Base-by-base conservation (phyloP, 2,797 vertebrate genomes). In the Carapus acus region DNA sequence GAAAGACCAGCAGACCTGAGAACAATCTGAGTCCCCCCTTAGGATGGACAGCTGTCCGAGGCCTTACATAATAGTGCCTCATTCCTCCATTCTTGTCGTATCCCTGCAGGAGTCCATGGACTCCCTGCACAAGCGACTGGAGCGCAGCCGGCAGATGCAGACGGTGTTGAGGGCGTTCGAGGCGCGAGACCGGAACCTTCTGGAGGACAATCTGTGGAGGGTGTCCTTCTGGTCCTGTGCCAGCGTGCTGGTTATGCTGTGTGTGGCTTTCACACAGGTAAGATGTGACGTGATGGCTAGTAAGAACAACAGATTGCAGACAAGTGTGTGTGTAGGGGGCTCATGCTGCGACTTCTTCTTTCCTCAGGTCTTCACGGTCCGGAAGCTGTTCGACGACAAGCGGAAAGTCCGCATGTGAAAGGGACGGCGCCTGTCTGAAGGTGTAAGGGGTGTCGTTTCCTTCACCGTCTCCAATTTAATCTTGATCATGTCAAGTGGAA, bases 141-240 rank as follows among this genome's bases (percentile, higher is more conserved):
- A 93, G 58, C 89, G 90, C 23, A 93, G 92, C 65, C 85, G 91
- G 34, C 93, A 95, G 75, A 87, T 94, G 87, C 91, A 95, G 80
- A 88, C 87, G 0, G 78, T 91, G 45, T 66, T 95, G 22, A 81
- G 92, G n/a, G 91, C 93, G 1, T 94, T 92, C 2, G 93, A 96
- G 71, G 92, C 93, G 0, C 88, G 93, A 0, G 93, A 95, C 72
- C 82, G 93, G 3, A 93, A 93, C 73, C 87, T 96, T 13, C 89
- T 90, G 68, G 93, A 95, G 39, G 87, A 90, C 67, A 96, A 94
- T 78, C 77, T 93, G 27, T 90, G 88, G 75, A 84, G 89, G 22
- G 93, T 96, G 21, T 93, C 90, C 5, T 93, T 94, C 79, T 95
- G 93, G 93, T 96, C 93, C 0, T 92, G 89, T 0, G 76, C 89